Base-by-base conservation (phyloP, 1,140 invertebrate genomes). In the Halesus radiatus region DNA sequence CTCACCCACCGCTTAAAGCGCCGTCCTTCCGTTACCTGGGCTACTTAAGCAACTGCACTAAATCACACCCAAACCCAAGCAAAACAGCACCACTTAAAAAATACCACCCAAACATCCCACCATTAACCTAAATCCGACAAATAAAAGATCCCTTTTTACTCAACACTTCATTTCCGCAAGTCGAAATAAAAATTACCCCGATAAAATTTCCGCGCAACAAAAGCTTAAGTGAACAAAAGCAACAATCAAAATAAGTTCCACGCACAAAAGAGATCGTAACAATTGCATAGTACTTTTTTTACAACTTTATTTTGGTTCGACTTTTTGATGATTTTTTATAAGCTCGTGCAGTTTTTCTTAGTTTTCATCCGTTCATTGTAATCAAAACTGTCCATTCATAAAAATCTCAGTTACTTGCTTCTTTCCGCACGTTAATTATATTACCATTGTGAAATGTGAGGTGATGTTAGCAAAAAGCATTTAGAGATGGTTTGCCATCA, bases 11-110 rank as follows among this genome's bases (percentile, higher is more conserved):
- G 72, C 72, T 56, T 58, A 54, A 74, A 29, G 62, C 56, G 37
- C 56, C 56, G 74, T 45, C 37, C 37, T 8, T 13, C 74, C 74
- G 74, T 76, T 76, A 76, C 26, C 74, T 18, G 74, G 60, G 37
- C 68, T 22, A 72, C 45, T 70, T 70, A 22, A 72, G 37, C 20
- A 50, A 72, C 68, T 72, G 26, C 22, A 66, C 22, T 29, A 66
- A 66, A 66, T 66, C 62, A 32, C 29, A 26, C 32, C 29, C n/a
- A 10, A 29, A 32, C 32, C 0, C 22, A 26, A n/a, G 10, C 62
- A 66, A 66, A 66, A 66, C 26, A 22, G 6, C 13, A 29, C 62
- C 1, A 66, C 62, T 16, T 26, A 1, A 66, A 66, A 66, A 66
- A 16, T 7, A 66, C n/a, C 22, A 45, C 1, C 18, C 13, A 23